phyloP scores from a whole-genome alignment of 2,113 vertebrate genomes.

The Phrynocephalus versicolor region DNA sequence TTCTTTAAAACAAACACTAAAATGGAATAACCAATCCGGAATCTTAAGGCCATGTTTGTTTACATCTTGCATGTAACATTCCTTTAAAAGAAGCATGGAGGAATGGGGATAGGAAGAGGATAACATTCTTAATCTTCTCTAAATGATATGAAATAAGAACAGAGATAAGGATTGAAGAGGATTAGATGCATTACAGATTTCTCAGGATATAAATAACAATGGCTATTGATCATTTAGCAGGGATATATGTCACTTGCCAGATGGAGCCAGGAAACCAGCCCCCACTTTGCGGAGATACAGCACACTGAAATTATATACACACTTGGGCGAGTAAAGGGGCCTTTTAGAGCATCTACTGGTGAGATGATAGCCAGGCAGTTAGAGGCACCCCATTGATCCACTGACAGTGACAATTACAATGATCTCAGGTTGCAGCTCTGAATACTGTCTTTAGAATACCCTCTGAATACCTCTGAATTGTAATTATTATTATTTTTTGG shows the following conservation, averaged over 20 bases:
- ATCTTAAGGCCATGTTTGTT: background rate
- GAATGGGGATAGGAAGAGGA: background rate
- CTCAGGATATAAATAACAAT: background rate
- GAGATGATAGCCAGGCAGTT: background rate
- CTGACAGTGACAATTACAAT: background rate
- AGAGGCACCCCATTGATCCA: background rate
- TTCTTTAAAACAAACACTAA: background rate
- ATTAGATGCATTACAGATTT: background rate
- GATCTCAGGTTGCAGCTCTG: background rate
- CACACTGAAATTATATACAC: background rate
- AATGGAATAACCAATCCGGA: background rate
- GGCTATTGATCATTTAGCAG: background rate
- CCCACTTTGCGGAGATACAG: background rate
- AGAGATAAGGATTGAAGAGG: background rate
- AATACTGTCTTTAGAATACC: too few relatives aligned
- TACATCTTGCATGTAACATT: background rate
- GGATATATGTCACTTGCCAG: background rate
- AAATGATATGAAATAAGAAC: background rate
- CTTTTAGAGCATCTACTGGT: slow-evolving; percentile 1
- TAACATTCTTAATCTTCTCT: background rate
- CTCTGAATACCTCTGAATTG: too few relatives aligned
- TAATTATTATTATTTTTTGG: too few relatives aligned
- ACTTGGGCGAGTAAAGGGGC: background rate
- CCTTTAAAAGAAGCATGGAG: background rate
- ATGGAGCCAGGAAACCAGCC: background rate